Evolutionary conservation across 2,888 invertebrate species (phyloP).

Genomic region (Clusia tigrina): DNA sequence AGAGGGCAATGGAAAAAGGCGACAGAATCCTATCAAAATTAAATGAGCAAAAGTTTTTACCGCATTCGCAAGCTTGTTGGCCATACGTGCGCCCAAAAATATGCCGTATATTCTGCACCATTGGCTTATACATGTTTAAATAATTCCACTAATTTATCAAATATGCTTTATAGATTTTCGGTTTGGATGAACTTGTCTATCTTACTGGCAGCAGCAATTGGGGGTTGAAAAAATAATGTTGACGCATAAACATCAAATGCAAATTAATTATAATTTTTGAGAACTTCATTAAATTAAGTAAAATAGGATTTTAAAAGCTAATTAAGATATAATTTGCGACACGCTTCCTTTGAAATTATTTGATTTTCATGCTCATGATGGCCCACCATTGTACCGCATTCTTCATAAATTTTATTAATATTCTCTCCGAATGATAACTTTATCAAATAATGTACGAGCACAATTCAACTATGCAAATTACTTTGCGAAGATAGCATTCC

Average conservation of each 20-base stretch:
- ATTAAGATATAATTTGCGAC: not conserved
- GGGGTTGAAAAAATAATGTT: conserved; percentile 2
- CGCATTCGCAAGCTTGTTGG: not conserved
- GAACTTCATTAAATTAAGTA: conserved; percentile 8
- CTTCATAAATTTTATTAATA: not conserved
- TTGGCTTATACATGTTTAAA: conserved; percentile 1
- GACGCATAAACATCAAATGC: conserved; percentile 7
- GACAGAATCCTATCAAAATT: not conserved
- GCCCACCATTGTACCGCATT: not conserved
- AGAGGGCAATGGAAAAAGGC: too few species aligned
- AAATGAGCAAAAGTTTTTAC: conserved; percentile 1
- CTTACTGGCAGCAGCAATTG: not conserved
- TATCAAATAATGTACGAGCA: conserved; percentile 10
- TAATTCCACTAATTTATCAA: conserved; percentile 27
- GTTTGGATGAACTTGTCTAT: conserved; percentile 2
- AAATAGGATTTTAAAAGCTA: conserved; percentile 7
- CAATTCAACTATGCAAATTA: conserved; percentile 24
- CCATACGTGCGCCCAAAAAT: conserved; percentile 16
- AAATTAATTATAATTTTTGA: conserved; percentile 2
- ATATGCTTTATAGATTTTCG: conserved; percentile 16
- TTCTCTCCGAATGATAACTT: not conserved
- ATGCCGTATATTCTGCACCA: not conserved
- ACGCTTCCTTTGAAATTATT: not conserved
- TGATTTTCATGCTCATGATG: not conserved
- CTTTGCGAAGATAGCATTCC: conserved; percentile 21